Base-by-base conservation (phyloP, 37 sponge, comb jelly and placozoan species). In the Mnemiopsis leidyi region DNA sequence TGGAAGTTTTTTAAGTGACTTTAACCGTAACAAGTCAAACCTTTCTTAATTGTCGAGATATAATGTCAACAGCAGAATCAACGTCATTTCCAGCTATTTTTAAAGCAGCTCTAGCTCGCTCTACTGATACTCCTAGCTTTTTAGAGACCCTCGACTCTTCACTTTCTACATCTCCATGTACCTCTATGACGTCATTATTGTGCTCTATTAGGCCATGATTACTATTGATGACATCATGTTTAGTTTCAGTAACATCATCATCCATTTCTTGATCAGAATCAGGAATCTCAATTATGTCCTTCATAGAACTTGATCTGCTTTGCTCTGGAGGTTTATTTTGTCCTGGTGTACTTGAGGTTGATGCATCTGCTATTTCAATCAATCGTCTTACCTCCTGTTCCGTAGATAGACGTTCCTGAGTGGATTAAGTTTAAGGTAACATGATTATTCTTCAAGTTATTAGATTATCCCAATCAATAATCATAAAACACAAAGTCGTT, bases 71-170 rank as follows among this genome's bases (percentile, higher is more conserved):
- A 34, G 79, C 79, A 28, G 32, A 21, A 21, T 32, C 18, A 33
- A 34, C 79, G 20, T 77, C 35, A 16, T 32, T 32, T 77, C 79
- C 79, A 77, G 79, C 79, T 36, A 77, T 28, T 77, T 36, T 28
- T 16, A 77, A 32, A 32, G 79, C 79, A 21, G 79, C 79, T 3
- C 79, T 32, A 18, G 79, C 79, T 34, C 79, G 79, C 3, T 32
- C 32, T 3, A 32, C 36, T 16, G 32, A 28, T 7, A 34, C 79
- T 7, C 36, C 79, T 3, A 32, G 26, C 7, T 34, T 34, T 20
- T 34, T 13, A 13, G 36, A 26, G 26, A 77, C 33, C 36, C 79
- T 26, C 3, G 2, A 33, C 3, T 5, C 73, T 69, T 5, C 9
- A 69, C 29, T 25, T 20, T 69, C 29, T 21, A 69, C 21, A 69